Percentiles rank a stretch among this genome's conserved stretches.
phyloP scores from a whole-genome alignment of 1,140 invertebrate species.

The Homarus americanus region DNA sequence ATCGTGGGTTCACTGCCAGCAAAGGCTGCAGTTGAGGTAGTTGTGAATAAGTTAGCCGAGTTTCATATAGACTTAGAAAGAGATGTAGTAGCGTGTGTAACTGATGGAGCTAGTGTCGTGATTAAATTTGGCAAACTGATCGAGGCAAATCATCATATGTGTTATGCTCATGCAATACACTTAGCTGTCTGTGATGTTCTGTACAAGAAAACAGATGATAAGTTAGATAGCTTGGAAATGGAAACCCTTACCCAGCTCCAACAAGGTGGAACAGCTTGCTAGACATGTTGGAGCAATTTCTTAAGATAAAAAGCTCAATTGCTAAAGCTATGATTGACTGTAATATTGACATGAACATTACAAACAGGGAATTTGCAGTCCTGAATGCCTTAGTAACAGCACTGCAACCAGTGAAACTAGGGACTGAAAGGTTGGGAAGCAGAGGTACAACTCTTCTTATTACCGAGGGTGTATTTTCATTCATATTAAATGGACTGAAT shows the following conservation, averaged over 20 bases:
- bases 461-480: conserved; percentile 37
- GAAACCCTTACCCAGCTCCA: conserved; percentile 4
- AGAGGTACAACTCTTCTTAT: conserved; percentile 44
- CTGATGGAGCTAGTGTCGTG: conserved; percentile 41
- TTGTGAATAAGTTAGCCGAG: conserved; percentile 26
- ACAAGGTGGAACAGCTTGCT: conserved; percentile 31
- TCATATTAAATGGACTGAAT: conserved; percentile 39
- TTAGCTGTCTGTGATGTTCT: too few species aligned
- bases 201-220: too few species aligned
- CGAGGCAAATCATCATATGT: too few species aligned
- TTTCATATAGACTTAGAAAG: conserved; percentile 43
- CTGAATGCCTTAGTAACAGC: conserved; percentile 18
- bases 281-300: conserved; percentile 31
- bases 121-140: conserved; percentile 46
- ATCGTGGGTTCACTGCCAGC: conserved; percentile 38
- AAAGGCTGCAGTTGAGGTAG: conserved; percentile 39
- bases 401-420: too few species aligned
- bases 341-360: too few species aligned
- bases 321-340: conserved; percentile 46
- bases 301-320: conserved; percentile 29
- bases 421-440: conserved; percentile 39
- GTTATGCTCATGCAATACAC: conserved; percentile 31
- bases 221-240: too few species aligned
- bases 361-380: conserved; percentile 15
- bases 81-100: conserved; percentile 40